phyloP scores from a whole-genome alignment of 2,113 vertebrate species.

The Kryptolebias marmoratus region DNA sequence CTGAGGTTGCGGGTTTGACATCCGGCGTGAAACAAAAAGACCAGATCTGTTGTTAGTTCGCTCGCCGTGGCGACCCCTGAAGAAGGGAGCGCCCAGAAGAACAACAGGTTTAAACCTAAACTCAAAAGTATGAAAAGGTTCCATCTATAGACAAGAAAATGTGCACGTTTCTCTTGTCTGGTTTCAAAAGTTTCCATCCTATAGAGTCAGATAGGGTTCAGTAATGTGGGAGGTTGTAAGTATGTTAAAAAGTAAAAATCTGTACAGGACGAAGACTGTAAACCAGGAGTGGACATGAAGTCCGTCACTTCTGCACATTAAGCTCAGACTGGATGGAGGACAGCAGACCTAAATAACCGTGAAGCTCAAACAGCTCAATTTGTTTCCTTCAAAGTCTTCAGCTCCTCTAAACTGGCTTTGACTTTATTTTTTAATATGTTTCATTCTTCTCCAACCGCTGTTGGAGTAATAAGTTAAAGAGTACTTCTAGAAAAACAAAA shows the following conservation, averaged over 20 bases:
- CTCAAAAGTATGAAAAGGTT: not conserved
- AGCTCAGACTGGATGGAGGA: too few relatives aligned
- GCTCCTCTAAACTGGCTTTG: slow-evolving; percentile 2
- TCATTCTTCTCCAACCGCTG: slow-evolving; percentile 37
- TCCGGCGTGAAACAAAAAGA: too few relatives aligned
- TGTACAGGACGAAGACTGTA: too few relatives aligned
- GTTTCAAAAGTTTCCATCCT: not conserved
- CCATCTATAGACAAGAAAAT: not conserved
- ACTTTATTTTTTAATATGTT: slow-evolving; percentile 25
- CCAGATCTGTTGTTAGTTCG: too few relatives aligned
- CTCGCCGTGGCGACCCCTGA: too few relatives aligned
- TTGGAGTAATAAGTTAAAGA: slow-evolving; percentile 8
- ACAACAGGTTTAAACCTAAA: not conserved
- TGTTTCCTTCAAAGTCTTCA: not conserved
- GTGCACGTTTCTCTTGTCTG: not conserved
- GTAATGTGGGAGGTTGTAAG: too few relatives aligned
- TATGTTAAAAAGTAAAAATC: too few relatives aligned
- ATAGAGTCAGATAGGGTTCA: not conserved
- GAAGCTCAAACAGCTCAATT: too few relatives aligned
- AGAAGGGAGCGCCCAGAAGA: too few relatives aligned
- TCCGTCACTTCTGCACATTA: too few relatives aligned
- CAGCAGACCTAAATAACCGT: not conserved
- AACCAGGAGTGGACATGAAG: too few relatives aligned
- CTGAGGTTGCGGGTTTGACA: too few relatives aligned
- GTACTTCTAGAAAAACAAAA: slow-evolving; percentile 34